Conservation (phyloP, 1,140 invertebrate genomes). For the Bemisia tabaci region DNA sequence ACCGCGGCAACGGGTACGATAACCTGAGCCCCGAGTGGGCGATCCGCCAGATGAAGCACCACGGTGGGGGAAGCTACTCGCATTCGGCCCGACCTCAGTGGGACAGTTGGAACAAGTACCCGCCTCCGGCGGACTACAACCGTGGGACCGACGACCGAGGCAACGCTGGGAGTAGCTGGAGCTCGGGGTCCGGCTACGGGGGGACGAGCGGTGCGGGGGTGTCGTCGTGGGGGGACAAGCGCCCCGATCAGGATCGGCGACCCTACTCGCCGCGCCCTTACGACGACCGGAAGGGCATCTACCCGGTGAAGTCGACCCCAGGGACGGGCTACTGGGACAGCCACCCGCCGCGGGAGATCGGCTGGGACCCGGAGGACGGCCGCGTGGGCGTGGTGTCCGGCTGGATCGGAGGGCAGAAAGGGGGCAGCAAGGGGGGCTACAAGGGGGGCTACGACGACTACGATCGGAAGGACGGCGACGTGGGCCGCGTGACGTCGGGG, state of each 20-base stretch:
- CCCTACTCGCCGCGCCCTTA: neutral
- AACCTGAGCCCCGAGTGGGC: slow-evolving; percentile 25
- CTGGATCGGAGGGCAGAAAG: slow-evolving; percentile 12
- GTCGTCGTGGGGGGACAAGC: neutral
- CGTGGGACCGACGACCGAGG: neutral
- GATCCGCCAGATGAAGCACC: slow-evolving; percentile 8
- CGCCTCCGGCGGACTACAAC: neutral
- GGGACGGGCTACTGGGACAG: slow-evolving; percentile 15
- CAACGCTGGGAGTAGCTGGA: neutral
- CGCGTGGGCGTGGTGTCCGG: slow-evolving; percentile 9
- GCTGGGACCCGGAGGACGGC: slow-evolving; percentile 12
- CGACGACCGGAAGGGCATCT: slow-evolving; percentile 12
- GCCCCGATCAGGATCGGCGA: neutral
- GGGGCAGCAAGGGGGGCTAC: neutral
- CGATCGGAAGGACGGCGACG: slow-evolving; percentile 1
- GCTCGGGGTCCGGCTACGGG: neutral
- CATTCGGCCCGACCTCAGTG: neutral
- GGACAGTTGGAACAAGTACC: neutral
- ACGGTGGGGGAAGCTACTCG: neutral
- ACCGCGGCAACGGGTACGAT: slow-evolving; percentile 25
- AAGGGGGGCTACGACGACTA: slow-evolving; percentile 4
- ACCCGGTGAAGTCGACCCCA: slow-evolving; percentile 11
- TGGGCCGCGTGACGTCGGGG: slow-evolving; percentile 5
- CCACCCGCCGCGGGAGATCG: slow-evolving; percentile 15
- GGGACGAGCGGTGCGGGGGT: neutral